phyloP scores from a whole-genome alignment of 2,797 vertebrate genomes.

The Erithacus rubecula region DNA sequence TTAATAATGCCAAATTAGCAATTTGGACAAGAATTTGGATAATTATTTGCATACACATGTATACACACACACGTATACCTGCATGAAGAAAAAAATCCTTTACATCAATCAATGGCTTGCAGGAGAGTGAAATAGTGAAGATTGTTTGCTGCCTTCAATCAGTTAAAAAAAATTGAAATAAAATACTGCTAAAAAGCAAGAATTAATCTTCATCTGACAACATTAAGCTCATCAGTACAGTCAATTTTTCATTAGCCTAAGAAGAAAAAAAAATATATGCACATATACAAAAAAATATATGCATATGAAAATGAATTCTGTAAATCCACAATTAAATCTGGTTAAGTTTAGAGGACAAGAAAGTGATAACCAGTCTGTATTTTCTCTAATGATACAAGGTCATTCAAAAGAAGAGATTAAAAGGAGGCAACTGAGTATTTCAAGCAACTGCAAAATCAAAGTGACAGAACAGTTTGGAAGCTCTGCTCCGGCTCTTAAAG shows the following conservation, averaged over 20 bases:
- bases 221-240: neutral
- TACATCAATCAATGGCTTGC: neutral
- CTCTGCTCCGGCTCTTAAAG: neutral
- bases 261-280: neutral
- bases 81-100: neutral
- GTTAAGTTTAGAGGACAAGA: constrained; percentile 37
- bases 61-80: neutral
- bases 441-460: neutral
- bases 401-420: constrained; percentile 5
- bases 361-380: constrained; percentile 20
- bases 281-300: neutral
- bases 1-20: neutral
- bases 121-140: neutral
- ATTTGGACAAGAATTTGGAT: neutral
- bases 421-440: neutral
- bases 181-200: neutral
- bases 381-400: constrained; percentile 25
- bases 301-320: neutral
- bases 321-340: neutral
- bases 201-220: neutral
- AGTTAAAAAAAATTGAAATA: constrained; percentile 27
- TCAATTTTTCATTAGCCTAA: constrained; percentile 2
- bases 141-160: neutral
- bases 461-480: neutral
- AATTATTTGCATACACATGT: neutral